Conservation (phyloP, 2,888 invertebrate genomes). For the Dasysyrphus tricinctus region DNA sequence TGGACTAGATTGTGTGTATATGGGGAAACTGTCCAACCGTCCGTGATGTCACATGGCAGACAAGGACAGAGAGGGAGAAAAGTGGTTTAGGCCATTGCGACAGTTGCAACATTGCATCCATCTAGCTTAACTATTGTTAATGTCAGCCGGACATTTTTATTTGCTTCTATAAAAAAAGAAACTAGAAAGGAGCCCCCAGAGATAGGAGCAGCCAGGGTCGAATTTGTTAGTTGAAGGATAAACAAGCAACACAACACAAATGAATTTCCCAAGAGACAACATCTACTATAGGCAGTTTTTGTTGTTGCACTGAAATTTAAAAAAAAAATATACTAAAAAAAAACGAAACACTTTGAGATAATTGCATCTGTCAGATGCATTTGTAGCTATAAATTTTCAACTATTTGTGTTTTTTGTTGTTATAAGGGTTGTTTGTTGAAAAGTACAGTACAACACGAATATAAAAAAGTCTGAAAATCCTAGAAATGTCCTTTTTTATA, state of each 20-base stretch:
- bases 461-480: no score
- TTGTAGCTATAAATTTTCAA: conserved; percentile 66
- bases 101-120: conserved; percentile 73
- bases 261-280: conserved; percentile 37
- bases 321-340: conserved; percentile 7
- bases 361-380: conserved; percentile 70
- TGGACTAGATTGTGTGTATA: conserved; percentile 44
- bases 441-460: background rate
- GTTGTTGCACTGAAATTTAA: conserved; percentile 4
- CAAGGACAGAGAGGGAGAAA: background rate
- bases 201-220: conserved; percentile 15
- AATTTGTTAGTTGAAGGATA: conserved; percentile 44
- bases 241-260: conserved; percentile 28
- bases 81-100: conserved; percentile 63
- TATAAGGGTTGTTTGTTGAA: conserved; percentile 16
- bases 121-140: conserved; percentile 73
- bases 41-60: conserved; percentile 39
- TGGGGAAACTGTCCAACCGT: conserved; percentile 36
- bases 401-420: conserved; percentile 48
- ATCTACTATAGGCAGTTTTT: background rate
- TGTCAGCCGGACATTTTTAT: conserved; percentile 74
- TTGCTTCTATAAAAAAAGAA: conserved; percentile 54
- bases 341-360: conserved; percentile 59
- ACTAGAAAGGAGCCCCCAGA: conserved; percentile 19
- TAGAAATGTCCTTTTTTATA: no score